Evolutionary conservation across 2,113 vertebrate species (phyloP).

Genomic region (Kobus ellipsiprymnus): DNA sequence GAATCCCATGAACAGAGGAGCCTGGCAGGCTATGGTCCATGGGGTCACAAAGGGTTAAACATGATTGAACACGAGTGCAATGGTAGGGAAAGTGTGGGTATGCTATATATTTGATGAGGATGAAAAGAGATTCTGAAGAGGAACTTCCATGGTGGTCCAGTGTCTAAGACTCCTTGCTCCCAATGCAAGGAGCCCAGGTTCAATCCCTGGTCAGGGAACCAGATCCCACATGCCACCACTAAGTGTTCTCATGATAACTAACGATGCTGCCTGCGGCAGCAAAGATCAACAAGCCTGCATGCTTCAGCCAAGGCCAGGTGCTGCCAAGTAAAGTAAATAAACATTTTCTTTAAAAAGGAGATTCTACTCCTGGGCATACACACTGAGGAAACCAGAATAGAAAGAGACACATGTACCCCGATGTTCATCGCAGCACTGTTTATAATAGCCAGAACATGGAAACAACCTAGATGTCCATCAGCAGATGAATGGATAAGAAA

Average conservation of each 20-base stretch:
- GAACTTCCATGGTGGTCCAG: neutral
- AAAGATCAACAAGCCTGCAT: neutral
- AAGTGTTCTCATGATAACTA: neutral
- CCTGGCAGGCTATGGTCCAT: neutral
- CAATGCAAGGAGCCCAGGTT: neutral
- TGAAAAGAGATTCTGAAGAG: neutral
- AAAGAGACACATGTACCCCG: too few species aligned
- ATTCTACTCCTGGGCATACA: neutral
- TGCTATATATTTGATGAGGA: neutral
- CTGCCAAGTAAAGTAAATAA: neutral
- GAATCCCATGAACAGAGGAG: neutral
- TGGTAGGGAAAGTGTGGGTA: neutral
- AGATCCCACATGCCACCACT: neutral
- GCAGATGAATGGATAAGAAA: too few species aligned
- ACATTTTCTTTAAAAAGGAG: neutral
- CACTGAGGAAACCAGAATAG: too few species aligned
- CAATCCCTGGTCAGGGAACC: neutral
- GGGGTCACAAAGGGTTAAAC: neutral
- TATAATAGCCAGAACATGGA: too few species aligned
- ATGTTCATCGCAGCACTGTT: too few species aligned
- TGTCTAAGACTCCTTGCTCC: neutral
- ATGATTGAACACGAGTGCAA: rapidly evolving
- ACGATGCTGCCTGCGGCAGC: rapidly evolving
- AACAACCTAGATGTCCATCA: too few species aligned
- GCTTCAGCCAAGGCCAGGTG: neutral